Conservation (phyloP, 2,113 vertebrate species). For the Scopus umbretta region DNA sequence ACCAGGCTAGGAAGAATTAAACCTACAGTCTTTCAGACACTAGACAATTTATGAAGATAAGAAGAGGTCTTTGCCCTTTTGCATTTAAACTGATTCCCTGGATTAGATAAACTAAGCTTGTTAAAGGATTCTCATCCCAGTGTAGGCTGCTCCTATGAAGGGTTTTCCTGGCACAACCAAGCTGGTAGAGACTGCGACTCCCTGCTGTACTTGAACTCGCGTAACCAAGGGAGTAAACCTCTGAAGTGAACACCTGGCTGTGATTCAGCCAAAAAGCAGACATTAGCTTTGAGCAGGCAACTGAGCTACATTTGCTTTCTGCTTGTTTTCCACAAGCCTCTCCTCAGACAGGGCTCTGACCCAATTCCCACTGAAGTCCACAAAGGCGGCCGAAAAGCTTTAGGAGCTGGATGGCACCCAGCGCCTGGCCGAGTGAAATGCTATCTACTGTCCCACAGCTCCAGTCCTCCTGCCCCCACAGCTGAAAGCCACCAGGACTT, state of each 20-base stretch:
- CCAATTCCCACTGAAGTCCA: not conserved
- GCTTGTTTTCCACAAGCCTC: not conserved
- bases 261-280: not conserved
- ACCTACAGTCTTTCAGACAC: not conserved
- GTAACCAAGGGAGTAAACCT: not conserved
- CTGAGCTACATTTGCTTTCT: not conserved
- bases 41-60: not conserved
- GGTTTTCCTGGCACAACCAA: not conserved
- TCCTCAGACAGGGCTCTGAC: slow-evolving; percentile 1
- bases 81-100: not conserved
- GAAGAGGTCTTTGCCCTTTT: not conserved
- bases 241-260: not conserved
- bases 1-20: not conserved
- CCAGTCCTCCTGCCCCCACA: not conserved
- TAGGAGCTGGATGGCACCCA: slow-evolving; percentile 9
- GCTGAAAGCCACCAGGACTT: not conserved
- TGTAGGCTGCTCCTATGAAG: not conserved
- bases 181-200: accelerated
- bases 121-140: not conserved
- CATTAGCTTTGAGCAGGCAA: not conserved
- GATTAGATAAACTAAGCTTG: not conserved
- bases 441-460: not conserved
- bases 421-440: not conserved
- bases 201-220: not conserved
- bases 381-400: not conserved